phyloP scores from a whole-genome alignment of 1,140 invertebrate genomes.

The Cydia pomonella region DNA sequence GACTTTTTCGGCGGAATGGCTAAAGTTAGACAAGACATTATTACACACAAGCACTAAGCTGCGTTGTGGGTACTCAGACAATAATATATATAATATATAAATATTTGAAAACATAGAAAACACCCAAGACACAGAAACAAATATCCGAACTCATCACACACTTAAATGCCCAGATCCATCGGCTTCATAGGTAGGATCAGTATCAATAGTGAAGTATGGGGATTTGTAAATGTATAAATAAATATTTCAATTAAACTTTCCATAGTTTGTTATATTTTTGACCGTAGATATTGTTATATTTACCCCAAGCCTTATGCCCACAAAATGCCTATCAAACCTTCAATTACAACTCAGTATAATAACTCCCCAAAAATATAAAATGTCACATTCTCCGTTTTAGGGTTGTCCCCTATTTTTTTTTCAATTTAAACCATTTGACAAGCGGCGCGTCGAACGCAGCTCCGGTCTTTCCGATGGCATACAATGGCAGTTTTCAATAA shows the following conservation, averaged over 20 bases:
- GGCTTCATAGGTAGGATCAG: too few relatives aligned
- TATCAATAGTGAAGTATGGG: too few relatives aligned
- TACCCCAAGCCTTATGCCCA: slow-evolving; percentile 12
- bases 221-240: not conserved
- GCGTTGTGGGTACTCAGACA: too few relatives aligned
- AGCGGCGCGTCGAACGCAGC: slow-evolving; percentile 71
- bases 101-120: too few relatives aligned
- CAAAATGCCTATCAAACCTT: slow-evolving; percentile 24
- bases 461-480: slow-evolving; percentile 68
- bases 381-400: slow-evolving; percentile 67
- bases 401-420: slow-evolving; percentile 73
- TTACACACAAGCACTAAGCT: too few relatives aligned
- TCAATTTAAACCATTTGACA: slow-evolving; percentile 79
- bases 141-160: too few relatives aligned
- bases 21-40: too few relatives aligned
- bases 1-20: too few relatives aligned
- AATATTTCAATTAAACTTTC: not conserved
- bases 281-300: not conserved
- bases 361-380: slow-evolving; percentile 71
- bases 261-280: not conserved
- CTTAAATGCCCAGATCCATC: too few relatives aligned
- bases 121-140: too few relatives aligned
- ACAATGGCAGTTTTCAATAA: slow-evolving; percentile 78
- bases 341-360: slow-evolving; percentile 53
- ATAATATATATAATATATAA: too few relatives aligned